Base-by-base conservation (phyloP, 2,113 vertebrate species). In the Phaetusa simplex region DNA sequence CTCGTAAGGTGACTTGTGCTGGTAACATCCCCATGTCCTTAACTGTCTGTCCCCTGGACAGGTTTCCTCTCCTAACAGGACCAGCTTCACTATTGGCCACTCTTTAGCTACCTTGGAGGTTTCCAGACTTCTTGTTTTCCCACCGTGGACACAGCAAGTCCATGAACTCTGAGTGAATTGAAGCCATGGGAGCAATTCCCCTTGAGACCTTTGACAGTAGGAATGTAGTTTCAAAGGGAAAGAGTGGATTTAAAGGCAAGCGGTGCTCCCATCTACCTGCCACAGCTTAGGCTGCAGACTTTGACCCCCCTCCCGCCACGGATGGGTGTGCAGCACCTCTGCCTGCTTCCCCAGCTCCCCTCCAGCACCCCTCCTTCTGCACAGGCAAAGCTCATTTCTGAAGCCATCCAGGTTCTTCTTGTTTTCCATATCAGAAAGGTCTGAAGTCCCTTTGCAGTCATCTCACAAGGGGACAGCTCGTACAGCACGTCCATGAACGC, bases 401-500 rank as follows among this genome's bases (percentile, higher is more conserved):
- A 65, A 64, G 23, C 67, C 38, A 29, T 5, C 22, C 38, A 21
- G 4, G 30, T 69, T n/a, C 34, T 53, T 65, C 50, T 52, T 1
- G 0, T 71, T 53, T 59, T 66, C 61, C 16, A 0, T 7, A 12
- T 14, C 72, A 27, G 36, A 14, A 56, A 38, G 30, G 32, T 17
- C 55, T 45, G n/a, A 50, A 40, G 49, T 29, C 65, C 53, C 59
- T 32, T 27, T 27, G 53, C 17, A 40, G 36, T 26, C 53, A 36
- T 36, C 49, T 69, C 55, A 11, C 8, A 15, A 42, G 30, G 43
- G 34, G 49, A 36, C 73, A 79, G 36, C 73, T 84, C 34, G 61
- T 52, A 36, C 73, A 10, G n/a, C 16, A 32, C 0, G 1, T 58
- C 53, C 24, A 2, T 4, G 17, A 36, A 26, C 1, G 2, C 36